Base-by-base conservation (phyloP, 2,888 invertebrate species). In the Polydesmus complanatus region DNA sequence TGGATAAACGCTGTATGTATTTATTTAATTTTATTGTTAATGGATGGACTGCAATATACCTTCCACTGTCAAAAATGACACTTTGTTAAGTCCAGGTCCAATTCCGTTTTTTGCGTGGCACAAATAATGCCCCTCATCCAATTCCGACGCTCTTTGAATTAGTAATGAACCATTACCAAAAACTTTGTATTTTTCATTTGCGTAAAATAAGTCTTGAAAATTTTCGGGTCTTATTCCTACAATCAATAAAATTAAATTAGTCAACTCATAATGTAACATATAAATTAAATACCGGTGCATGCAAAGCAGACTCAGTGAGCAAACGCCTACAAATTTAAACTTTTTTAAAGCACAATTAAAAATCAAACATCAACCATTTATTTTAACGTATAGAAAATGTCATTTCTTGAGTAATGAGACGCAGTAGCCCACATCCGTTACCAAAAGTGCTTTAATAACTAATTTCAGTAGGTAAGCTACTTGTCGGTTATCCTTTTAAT, bases 31-130 rank as follows among this genome's bases (percentile, higher is more conserved):
- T 47, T 47, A 14, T 14, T 18, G 48, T 47, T 47, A 11, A 47
- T 18, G 21, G 8, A 8, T 22, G 19, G n/a, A 19, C 19, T 51
- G 51, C 22, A 14, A 5, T 21, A 48, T 50, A 73, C 74, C 70
- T 63, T 71, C 71, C 2, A 74, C 73, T 2, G 67, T 68, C 1
- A 74, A 68, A 48, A 67, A 66, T 2, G 73, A 67, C 25, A 72
- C 70, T 65, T 72, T 72, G 65, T 73, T 73, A 54, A 73, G 69
- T 11, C 69, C 72, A 27, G 69, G 67, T 14, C 72, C 72, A 5
- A 74, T 69, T 2, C 69, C 67, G 61, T 74, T 74, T 58, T 69
- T 68, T 18, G 72, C 69, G 27, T 71, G 70, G 65, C 74, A 74
- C 54, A 73, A 66, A 22, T 59, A 62, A 26, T 51, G 52, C 19